A percentile compares a stretch with the other conserved stretches of the same genome.
Conservation (phyloP, 2,797 vertebrate species). For the Fistularia commersonii region DNA sequence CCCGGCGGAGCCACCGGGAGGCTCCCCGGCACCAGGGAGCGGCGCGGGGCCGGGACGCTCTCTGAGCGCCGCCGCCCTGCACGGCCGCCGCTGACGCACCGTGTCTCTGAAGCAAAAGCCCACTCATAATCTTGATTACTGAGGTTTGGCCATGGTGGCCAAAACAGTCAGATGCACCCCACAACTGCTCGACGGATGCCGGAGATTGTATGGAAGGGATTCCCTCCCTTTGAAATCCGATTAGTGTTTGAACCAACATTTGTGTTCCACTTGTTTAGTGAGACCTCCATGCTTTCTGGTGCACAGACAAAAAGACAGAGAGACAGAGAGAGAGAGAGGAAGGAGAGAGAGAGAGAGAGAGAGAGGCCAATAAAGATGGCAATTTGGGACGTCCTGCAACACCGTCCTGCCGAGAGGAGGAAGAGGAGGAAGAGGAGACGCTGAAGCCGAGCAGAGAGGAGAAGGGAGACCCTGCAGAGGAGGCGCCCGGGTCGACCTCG, state of each 20-base stretch:
- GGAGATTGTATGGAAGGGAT: conserved; percentile 42
- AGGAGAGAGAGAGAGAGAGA: too few species aligned
- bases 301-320: background rate
- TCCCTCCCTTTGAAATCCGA: conserved; percentile 55
- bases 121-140: conserved; percentile 56
- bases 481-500: too few species aligned
- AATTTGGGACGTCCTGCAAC: conserved; percentile 17
- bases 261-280: conserved; percentile 67
- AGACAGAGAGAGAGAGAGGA: background rate
- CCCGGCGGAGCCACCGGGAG: too few species aligned
- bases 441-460: too few species aligned
- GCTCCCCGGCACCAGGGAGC: too few species aligned
- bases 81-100: conserved; percentile 29
- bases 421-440: too few species aligned
- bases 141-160: conserved; percentile 37
- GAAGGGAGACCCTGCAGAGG: too few species aligned
- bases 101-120: conserved; percentile 55
- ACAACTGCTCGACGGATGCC: conserved; percentile 26
- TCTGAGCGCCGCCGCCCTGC: conserved; percentile 6
- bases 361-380: background rate
- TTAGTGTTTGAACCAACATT: conserved; percentile 65
- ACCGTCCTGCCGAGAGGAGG: too few species aligned
- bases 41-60: too few species aligned
- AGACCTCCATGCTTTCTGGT: conserved; percentile 50
- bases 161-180: conserved; percentile 21